Evolutionary conservation across 2,113 vertebrate species (phyloP).

Genomic region (Hiodon tergisus): DNA sequence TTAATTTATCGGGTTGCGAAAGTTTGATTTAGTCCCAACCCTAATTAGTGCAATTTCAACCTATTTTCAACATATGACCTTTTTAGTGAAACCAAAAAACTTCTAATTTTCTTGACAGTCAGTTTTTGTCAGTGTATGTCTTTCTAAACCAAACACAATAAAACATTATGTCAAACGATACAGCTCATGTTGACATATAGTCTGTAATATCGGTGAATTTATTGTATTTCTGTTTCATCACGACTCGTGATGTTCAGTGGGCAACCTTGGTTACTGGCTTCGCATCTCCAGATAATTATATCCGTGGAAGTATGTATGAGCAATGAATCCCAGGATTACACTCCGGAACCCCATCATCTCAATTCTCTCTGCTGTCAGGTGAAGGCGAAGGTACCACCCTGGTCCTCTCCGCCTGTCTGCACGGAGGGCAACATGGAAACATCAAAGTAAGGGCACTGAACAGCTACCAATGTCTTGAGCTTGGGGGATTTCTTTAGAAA

Average conservation of each 20-base stretch:
- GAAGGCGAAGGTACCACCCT: background rate
- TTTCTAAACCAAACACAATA: no score
- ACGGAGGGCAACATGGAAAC: background rate
- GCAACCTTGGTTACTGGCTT: constrained; percentile 12
- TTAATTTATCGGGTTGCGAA: no score
- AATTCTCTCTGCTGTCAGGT: constrained; percentile 12
- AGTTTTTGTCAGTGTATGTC: no score
- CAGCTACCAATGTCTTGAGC: background rate
- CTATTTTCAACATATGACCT: no score
- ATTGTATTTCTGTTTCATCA: background rate
- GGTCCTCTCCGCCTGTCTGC: background rate
- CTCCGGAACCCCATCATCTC: constrained; percentile 13
- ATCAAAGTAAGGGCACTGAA: background rate
- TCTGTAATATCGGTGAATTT: background rate
- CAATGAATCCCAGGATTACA: constrained; percentile 5
- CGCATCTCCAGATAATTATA: constrained; percentile 13
- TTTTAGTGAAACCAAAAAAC: no score
- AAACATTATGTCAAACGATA: no score
- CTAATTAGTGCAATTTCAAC: no score
- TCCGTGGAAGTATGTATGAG: constrained; percentile 15
- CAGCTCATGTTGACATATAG: background rate
- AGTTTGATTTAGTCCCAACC: no score
- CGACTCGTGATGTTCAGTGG: background rate
- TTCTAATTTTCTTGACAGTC: no score
- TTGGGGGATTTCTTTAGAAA: no score